phyloP scores from a whole-genome alignment of 53 echinoderm and acorn worm species.

The Crossaster papposus region DNA sequence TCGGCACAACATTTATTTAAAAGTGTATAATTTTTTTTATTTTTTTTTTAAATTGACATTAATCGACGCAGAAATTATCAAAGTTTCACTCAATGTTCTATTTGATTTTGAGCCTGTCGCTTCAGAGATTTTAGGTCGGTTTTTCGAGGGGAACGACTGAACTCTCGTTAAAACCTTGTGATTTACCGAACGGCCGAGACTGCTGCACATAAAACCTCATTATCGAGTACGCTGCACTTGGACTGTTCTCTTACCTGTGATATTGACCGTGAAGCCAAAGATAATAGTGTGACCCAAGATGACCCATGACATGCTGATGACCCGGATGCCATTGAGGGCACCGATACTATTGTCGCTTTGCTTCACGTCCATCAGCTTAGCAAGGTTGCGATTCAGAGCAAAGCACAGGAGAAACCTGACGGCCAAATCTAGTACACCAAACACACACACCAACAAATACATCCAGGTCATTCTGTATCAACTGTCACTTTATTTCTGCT shows the following conservation, averaged over 20 bases:
- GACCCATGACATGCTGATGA: slow-evolving; percentile 86
- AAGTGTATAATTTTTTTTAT: too few species aligned
- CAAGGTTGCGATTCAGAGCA: slow-evolving; percentile 71
- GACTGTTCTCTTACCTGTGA: slow-evolving; percentile 44
- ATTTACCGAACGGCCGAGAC: too few species aligned
- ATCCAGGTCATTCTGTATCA: background rate
- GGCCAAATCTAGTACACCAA: slow-evolving; percentile 16
- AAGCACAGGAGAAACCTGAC: slow-evolving; percentile 66
- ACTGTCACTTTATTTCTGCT: background rate
- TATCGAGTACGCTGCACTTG: too few species aligned
- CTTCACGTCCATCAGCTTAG: slow-evolving; percentile 58
- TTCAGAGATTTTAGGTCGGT: too few species aligned
- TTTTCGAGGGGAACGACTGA: too few species aligned
- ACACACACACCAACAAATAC: background rate
- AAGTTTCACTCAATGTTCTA: too few species aligned
- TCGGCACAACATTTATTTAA: too few species aligned
- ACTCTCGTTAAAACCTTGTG: too few species aligned
- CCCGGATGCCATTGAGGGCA: slow-evolving; percentile 80
- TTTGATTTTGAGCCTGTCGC: too few species aligned
- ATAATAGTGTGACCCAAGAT: slow-evolving; percentile 75
- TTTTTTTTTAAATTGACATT: too few species aligned
- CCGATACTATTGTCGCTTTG: slow-evolving; percentile 63
- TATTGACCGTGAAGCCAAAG: slow-evolving; percentile 54
- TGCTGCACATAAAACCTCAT: too few species aligned
- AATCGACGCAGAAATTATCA: too few species aligned